A percentile compares a stretch with the other conserved stretches of the same genome.
These are phyloP conservation scores for Spisula solida DNA, from an alignment of 2,888 invertebrate genomes.

Conservation along the genomic window DNA sequence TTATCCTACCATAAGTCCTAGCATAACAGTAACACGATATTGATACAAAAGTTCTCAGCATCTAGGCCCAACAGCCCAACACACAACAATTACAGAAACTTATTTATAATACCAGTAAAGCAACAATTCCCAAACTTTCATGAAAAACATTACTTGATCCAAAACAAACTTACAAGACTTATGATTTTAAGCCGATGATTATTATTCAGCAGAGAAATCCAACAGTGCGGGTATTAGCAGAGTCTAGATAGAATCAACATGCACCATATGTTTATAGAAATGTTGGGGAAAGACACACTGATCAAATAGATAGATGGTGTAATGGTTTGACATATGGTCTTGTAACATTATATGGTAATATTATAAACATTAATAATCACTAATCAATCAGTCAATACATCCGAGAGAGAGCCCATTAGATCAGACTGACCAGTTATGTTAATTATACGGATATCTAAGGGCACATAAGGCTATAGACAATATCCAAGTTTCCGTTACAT, in stretches of 20 bases:
- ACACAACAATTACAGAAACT: not conserved
- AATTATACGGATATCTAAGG: no score
- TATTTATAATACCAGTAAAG: not conserved
- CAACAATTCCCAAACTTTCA: not conserved
- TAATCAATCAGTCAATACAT: slow-evolving; percentile 9
- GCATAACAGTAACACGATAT: slow-evolving; percentile 2
- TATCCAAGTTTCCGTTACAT: not conserved
- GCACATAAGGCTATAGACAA: no score
- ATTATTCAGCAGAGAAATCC: not conserved
- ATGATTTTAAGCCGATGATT: slow-evolving; percentile 6
- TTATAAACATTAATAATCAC: not conserved
- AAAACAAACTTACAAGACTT: slow-evolving; percentile 16
- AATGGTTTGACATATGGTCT: not conserved
- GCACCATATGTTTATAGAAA: slow-evolving; percentile 12
- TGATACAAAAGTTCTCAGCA: not conserved
- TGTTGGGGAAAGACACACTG: not conserved
- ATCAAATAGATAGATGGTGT: not conserved
- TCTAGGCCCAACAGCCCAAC: not conserved
- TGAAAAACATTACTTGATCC: not conserved
- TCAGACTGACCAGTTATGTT: no score
- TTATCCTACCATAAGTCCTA: not conserved
- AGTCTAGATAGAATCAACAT: slow-evolving; percentile 16
- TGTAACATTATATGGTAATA: slow-evolving; percentile 5
- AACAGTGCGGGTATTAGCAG: not conserved
- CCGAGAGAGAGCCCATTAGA: not conserved